phyloP scores from a whole-genome alignment of 2,888 invertebrate genomes.

The Camptogramma bilineatum region DNA sequence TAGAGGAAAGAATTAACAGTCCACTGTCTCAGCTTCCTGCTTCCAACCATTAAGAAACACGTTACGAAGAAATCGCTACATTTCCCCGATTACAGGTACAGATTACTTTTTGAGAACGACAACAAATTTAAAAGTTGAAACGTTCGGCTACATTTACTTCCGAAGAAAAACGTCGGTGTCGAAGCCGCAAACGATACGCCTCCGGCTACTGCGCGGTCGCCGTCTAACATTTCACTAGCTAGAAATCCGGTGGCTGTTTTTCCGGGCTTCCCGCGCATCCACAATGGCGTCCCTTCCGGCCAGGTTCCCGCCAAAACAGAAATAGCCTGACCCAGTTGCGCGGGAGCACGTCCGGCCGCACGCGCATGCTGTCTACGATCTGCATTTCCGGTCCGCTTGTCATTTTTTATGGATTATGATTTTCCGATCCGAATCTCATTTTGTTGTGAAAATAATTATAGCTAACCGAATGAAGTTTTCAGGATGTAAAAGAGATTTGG shows the following conservation, averaged over 20 bases:
- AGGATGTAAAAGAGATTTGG: constrained; percentile 42
- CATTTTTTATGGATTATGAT: constrained; percentile 81
- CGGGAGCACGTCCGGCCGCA: constrained; percentile 75
- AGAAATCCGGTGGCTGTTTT: constrained; percentile 81
- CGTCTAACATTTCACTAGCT: constrained; percentile 81
- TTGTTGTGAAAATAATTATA: constrained; percentile 57
- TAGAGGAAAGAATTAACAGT: constrained; percentile 55
- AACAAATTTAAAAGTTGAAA: constrained; percentile 59
- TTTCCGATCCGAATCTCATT: constrained; percentile 59
- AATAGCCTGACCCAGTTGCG: constrained; percentile 84
- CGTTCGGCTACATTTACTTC: constrained; percentile 68
- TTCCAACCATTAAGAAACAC: constrained; percentile 54
- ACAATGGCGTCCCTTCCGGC: constrained; percentile 84
- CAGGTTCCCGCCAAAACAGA: constrained; percentile 85
- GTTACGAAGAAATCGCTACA: constrained; percentile 62
- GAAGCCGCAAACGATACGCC: constrained; percentile 59
- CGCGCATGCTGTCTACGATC: constrained; percentile 67
- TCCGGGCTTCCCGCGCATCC: constrained; percentile 82
- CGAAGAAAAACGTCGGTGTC: constrained; percentile 62
- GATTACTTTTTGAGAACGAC: constrained; percentile 58
- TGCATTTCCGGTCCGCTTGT: constrained; percentile 83
- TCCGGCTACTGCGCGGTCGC: constrained; percentile 59
- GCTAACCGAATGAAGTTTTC: constrained; percentile 45
- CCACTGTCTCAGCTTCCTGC: constrained; percentile 56
- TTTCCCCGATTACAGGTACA: constrained; percentile 57